Evolutionary conservation across 2,113 vertebrate species (phyloP).

Genomic region (Aegotheles bennettii): DNA sequence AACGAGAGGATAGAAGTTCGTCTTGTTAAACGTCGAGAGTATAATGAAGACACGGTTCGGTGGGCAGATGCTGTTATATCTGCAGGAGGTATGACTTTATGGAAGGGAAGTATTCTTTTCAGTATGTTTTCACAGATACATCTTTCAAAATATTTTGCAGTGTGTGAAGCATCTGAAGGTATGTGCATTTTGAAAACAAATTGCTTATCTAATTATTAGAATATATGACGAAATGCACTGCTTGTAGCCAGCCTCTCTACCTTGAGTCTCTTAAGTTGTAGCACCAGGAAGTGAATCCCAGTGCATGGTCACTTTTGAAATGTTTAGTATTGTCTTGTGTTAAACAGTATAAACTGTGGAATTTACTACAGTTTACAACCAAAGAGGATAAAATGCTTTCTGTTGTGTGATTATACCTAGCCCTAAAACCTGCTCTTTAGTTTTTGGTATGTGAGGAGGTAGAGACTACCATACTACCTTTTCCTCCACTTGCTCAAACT

Average conservation of each 20-base stretch:
- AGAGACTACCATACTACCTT: not conserved
- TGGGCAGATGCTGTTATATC: conserved; percentile 96
- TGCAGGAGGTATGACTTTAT: conserved; percentile 84
- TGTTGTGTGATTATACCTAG: not conserved
- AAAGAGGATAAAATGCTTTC: not conserved
- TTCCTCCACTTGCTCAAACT: not conserved
- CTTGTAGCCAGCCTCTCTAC: not conserved
- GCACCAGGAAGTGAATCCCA: not conserved
- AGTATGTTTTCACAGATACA: not conserved
- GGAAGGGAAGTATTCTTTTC: not conserved
- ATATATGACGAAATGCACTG: not conserved
- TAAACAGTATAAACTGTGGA: not conserved
- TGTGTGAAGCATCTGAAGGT: not conserved
- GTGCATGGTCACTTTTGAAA: not conserved
- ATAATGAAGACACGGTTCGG: conserved; percentile 86
- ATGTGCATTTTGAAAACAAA: not conserved
- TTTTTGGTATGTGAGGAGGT: not conserved
- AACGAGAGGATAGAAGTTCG: conserved; percentile 86
- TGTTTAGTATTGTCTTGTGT: not conserved
- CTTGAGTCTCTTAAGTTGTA: not conserved
- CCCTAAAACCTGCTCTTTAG: not conserved
- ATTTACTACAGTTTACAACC: not conserved
- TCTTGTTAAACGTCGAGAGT: conserved; percentile 90
- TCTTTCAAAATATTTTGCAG: not conserved
- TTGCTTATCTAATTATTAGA: not conserved